Evolutionary conservation across 35 echinoderm and acorn worm genomes (phyloP).

Genomic region (Eucidaris tribuloides): DNA sequence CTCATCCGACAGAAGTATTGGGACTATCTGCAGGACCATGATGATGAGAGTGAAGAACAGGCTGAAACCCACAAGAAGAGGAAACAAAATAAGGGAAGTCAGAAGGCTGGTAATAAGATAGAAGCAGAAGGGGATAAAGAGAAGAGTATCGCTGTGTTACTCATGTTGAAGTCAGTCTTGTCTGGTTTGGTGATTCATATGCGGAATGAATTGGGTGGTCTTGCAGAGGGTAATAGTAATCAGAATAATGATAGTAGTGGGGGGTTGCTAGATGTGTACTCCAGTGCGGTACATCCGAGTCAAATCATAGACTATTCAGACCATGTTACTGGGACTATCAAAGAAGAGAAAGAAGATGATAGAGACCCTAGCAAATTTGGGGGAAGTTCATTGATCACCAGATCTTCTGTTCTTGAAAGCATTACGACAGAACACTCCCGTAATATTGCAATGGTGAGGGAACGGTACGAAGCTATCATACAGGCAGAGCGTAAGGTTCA

Average conservation of each 20-base stretch:
- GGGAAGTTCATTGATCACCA: not conserved
- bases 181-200: slow-evolving; percentile 8
- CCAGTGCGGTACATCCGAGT: slow-evolving; percentile 18
- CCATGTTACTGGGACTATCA: slow-evolving; percentile 23
- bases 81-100: not conserved
- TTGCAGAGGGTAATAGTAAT: slow-evolving; percentile 11
- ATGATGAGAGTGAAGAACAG: not conserved
- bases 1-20: slow-evolving; percentile 61
- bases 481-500: slow-evolving; percentile 41
- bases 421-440: slow-evolving; percentile 59
- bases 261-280: not conserved
- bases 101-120: not conserved
- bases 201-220: not conserved
- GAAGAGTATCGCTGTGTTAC: not conserved
- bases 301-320: slow-evolving; percentile 35
- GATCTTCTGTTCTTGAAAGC: slow-evolving; percentile 27
- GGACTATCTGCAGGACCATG: slow-evolving; percentile 9
- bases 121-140: not conserved
- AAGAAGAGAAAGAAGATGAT: slow-evolving; percentile 33
- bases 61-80: not conserved
- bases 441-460: slow-evolving; percentile 46
- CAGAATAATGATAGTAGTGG: not conserved
- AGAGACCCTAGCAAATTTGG: slow-evolving; percentile 24
- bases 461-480: slow-evolving; percentile 49
- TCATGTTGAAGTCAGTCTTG: slow-evolving; percentile 7